Evolutionary conservation across 2,888 invertebrate genomes (phyloP).

Genomic region (Cephus runcator): DNA sequence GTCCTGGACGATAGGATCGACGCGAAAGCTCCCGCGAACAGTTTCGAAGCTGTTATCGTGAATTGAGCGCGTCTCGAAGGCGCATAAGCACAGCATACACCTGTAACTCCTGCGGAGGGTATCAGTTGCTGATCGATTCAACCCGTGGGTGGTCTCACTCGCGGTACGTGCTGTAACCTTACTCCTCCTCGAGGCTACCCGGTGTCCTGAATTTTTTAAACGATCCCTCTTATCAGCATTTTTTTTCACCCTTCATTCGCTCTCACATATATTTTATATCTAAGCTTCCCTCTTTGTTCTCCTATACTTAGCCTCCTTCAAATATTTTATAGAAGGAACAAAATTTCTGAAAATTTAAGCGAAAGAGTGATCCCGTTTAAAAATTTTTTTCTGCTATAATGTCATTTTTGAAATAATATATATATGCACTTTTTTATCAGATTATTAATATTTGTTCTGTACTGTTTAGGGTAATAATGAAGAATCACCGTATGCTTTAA

Average conservation of each 20-base stretch:
- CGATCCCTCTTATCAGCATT: neutral
- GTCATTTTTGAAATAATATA: neutral
- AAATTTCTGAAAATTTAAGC: neutral
- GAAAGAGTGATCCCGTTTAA: no score
- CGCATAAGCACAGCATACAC: conserved; percentile 46
- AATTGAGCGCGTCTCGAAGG: conserved; percentile 41
- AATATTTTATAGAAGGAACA: neutral
- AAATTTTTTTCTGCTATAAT: neutral
- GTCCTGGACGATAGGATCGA: conserved; percentile 52
- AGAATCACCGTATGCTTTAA: neutral
- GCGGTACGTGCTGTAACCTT: conserved; percentile 53
- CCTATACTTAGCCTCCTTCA: neutral
- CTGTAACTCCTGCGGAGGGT: conserved; percentile 53
- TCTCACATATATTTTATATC: neutral
- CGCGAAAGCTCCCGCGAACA: conserved; percentile 48
- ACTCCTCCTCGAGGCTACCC: conserved; percentile 49
- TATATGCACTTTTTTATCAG: neutral
- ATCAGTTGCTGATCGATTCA: conserved; percentile 62
- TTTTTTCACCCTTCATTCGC: neutral
- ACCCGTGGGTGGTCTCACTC: conserved; percentile 59
- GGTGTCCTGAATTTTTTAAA: conserved; percentile 36
- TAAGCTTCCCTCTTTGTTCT: neutral
- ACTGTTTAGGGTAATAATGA: neutral
- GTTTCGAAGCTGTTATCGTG: conserved; percentile 50
- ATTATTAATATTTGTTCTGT: neutral